These are phyloP conservation scores for Chironomus riparius DNA, from an alignment of 2,888 invertebrate species.

Conservation along the genomic window DNA sequence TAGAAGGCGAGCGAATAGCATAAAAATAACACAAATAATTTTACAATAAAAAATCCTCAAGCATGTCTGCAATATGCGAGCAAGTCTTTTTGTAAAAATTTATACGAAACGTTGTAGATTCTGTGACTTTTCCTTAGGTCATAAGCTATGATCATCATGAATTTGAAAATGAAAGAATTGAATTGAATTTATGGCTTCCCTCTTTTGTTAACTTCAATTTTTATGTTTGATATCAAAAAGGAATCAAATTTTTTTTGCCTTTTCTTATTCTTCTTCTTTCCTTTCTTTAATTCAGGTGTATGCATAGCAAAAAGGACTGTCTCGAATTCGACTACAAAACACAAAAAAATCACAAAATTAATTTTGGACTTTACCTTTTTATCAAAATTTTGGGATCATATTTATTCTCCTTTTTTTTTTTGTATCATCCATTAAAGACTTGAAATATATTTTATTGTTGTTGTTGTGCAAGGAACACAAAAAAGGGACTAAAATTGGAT, in stretches of 20 bases:
- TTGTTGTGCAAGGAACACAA: too few species aligned
- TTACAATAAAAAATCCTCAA: background rate
- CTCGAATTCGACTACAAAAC: background rate
- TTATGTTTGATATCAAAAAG: constrained; percentile 22
- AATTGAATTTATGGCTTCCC: constrained; percentile 15
- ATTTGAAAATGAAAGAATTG: too few species aligned
- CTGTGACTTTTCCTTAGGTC: background rate
- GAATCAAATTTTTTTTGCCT: background rate
- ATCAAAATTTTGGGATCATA: background rate
- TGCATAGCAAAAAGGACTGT: background rate
- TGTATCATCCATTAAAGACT: background rate
- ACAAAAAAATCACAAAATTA: background rate
- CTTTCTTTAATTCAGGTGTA: background rate
- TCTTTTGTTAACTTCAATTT: constrained; percentile 2
- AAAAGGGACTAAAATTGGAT: too few species aligned
- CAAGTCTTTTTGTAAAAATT: background rate
- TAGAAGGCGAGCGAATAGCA: background rate
- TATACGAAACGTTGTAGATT: background rate
- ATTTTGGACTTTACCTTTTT: background rate
- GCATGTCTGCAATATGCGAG: background rate
- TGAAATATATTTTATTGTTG: background rate
- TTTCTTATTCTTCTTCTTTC: background rate
- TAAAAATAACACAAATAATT: background rate
- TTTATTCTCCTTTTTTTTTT: background rate
- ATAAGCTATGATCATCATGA: too few species aligned